Evolutionary conservation across 1,140 invertebrate species (phyloP).

Genomic region (Scaptodrosophila lebanonensis): DNA sequence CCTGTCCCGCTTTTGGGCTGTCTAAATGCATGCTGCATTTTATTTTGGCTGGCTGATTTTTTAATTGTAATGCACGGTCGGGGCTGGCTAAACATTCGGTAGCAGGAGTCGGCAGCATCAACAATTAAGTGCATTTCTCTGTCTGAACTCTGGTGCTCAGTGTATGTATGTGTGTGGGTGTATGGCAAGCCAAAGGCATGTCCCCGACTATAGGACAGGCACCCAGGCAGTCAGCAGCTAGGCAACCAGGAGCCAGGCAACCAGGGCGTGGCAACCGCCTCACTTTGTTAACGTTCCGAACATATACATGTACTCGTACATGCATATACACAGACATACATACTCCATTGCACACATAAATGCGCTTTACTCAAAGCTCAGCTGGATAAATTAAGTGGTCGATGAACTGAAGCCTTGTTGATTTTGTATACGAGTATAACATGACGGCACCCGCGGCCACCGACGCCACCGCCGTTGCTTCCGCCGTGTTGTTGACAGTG

Average conservation of each 20-base stretch:
- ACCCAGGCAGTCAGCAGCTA: too few species aligned
- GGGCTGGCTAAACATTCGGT: slow-evolving; percentile 29
- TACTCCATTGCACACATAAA: slow-evolving; percentile 42
- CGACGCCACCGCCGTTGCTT: slow-evolving; percentile 15
- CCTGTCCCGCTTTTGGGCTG: neutral
- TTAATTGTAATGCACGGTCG: slow-evolving; percentile 38
- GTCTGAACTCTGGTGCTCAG: too few species aligned
- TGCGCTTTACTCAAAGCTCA: slow-evolving; percentile 73
- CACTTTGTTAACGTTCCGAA: neutral
- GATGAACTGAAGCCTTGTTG: slow-evolving; percentile 76
- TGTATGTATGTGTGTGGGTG: too few species aligned
- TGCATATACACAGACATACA: slow-evolving; percentile 32
- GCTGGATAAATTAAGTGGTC: slow-evolving; percentile 76
- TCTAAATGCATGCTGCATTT: slow-evolving; percentile 45
- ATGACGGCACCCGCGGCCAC: too few species aligned
- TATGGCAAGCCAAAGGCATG: slow-evolving; percentile 50
- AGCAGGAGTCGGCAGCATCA: slow-evolving; percentile 16
- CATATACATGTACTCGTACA: neutral
- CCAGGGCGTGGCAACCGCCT: neutral
- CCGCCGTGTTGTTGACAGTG: slow-evolving; percentile 57
- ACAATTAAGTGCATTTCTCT: slow-evolving; percentile 75
- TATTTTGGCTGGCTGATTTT: slow-evolving; percentile 49
- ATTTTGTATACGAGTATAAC: slow-evolving; percentile 70
- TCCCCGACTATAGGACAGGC: neutral
- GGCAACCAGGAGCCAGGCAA: too few species aligned